A percentile compares a stretch with the other conserved stretches of the same genome.
phyloP scores from a whole-genome alignment of 30 jellyfish, hydroid and myxozoan species.

The Morbakka virulenta region DNA sequence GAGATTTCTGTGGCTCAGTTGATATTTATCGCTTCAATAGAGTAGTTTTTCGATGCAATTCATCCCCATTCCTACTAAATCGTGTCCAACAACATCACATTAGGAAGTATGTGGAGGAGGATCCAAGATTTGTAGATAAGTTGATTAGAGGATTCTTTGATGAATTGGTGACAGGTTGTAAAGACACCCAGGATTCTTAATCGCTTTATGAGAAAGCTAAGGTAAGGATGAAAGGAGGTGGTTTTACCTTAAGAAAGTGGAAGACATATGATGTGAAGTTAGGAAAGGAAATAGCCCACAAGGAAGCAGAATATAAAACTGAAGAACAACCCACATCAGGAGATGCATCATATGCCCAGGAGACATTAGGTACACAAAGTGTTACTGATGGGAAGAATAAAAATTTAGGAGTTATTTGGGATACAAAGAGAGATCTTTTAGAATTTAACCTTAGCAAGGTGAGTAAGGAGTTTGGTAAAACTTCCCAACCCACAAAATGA shows the following conservation, averaged over 20 bases:
- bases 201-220: conserved; percentile 31
- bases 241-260: too few species aligned
- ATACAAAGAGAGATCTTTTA: too few species aligned
- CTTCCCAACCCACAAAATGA: too few species aligned
- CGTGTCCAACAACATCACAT: conserved; percentile 43
- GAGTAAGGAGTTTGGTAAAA: conserved; percentile 21
- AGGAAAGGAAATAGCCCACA: conserved; percentile 23
- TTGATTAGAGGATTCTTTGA: too few species aligned
- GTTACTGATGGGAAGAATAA: conserved; percentile 4
- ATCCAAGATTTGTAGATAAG: too few species aligned
- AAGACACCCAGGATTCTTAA: background rate
- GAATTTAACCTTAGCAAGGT: conserved; percentile 23
- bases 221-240: too few species aligned
- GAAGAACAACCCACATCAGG: too few species aligned
- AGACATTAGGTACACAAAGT: conserved; percentile 16
- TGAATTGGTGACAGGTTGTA: conserved; percentile 28
- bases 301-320: too few species aligned
- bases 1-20: conserved; percentile 34
- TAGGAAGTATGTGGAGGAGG: too few species aligned
- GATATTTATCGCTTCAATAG: background rate
- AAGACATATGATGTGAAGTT: conserved; percentile 39
- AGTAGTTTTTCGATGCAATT: too few species aligned
- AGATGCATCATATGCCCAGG: too few species aligned
- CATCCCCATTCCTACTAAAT: too few species aligned
- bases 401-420: conserved; percentile 25